Evolutionary conservation across 30 jellyfish, hydroid and myxozoan species (phyloP).

Genomic region (Chrysaora quinquecirrha): DNA sequence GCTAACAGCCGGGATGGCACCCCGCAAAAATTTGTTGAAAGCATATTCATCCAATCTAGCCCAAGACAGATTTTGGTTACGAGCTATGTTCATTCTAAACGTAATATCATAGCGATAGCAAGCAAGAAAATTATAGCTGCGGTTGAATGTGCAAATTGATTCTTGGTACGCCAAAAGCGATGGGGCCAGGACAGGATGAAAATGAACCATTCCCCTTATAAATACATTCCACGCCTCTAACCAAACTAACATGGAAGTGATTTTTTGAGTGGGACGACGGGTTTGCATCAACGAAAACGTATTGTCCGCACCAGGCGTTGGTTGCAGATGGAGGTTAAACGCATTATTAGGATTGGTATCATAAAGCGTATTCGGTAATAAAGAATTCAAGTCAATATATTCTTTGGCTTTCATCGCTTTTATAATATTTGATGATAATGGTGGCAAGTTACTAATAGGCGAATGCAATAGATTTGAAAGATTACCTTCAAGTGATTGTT

Average conservation of each 20-base stretch:
- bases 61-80: not conserved
- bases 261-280: not conserved
- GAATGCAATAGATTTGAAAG: not conserved
- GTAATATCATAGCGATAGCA: not conserved
- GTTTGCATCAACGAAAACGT: no score
- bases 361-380: not conserved
- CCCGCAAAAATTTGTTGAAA: not conserved
- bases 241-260: not conserved
- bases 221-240: no score
- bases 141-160: no score
- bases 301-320: not conserved
- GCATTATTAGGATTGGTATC: not conserved
- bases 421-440: not conserved
- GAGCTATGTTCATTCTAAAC: not conserved
- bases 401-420: constrained; percentile 15
- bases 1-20: not conserved
- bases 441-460: not conserved
- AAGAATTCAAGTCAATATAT: not conserved
- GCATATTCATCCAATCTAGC: not conserved
- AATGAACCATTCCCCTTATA: no score
- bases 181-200: constrained; percentile 4
- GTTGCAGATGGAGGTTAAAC: not conserved
- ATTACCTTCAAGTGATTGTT: constrained; percentile 9
- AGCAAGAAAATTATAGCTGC: not conserved
- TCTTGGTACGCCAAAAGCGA: not conserved